Base-by-base conservation (phyloP, 2,797 vertebrate genomes). In the Echeneis naucrates region DNA sequence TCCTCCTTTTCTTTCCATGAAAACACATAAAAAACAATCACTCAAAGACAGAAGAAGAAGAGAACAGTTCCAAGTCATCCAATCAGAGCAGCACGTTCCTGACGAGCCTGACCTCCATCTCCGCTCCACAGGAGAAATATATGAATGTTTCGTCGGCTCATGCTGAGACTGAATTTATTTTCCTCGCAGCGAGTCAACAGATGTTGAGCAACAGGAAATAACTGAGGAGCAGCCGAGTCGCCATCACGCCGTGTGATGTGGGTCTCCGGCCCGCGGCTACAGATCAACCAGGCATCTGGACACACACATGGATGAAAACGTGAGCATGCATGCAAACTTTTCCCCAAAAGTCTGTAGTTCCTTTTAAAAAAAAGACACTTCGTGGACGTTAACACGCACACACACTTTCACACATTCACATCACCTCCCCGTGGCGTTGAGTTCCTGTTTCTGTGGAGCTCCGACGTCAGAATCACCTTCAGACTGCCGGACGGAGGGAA, bases 141-240 rank as follows among this genome's bases (percentile, higher is more conserved):
- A 10, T 48, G 17, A 14, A 51, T 12, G 42, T 44, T 54, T 21
- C 2, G 51, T 24, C 23, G 42, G n/a, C 8, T 52, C 63, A 5
- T 33, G 30, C 23, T 23, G 38, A 52, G 32, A 7, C 32, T 14
- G 17, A 26, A 26, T 67, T 45, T 65, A 17, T 56, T 50, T 42
- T 70, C 23, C 17, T 27, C 60, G 27, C 55, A 33, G 45, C 4
- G 16, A 47, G 21, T 75, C 77, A 65, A 23, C 30, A 42, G 60
- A 23, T 26, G 66, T 62, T 56, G 59, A 51, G 56, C 44, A 63
- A 47, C 69, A 53, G 79, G 62, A 68, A 77, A 40, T 26, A 35
- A 66, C 48, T 42, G 10, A 26, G 65, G 10, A 21, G 60, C 54
- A 16, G 42, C 30, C 1, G 38, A 54, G 68, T 63, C 3, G 32